Base-by-base conservation (phyloP, 2,113 vertebrate genomes). In the Takifugu flavidus region DNA sequence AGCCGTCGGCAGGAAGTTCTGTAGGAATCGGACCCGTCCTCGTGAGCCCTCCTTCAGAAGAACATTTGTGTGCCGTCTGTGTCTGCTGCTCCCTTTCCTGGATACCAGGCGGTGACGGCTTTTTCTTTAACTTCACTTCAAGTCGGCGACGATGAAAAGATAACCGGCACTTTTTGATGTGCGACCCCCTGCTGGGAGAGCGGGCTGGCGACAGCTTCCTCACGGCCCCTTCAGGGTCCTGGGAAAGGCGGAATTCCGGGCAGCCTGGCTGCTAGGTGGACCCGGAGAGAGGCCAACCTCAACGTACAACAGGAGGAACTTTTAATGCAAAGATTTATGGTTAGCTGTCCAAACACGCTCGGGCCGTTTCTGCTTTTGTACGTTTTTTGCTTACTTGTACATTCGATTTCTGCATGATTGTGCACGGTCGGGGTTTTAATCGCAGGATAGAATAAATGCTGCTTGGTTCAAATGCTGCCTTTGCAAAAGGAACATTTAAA, bases 31-130 rank as follows among this genome's bases (percentile, higher is more conserved):
- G 77, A 83, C 75, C 74, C 56, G 66, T 67, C 78, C 79, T 85
- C 84, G 75, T 75, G 83, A 20, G 20, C 20, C 20, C 20, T 20
- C 72, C 88, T 63, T 88, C 69, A 84, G 79, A 75, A 74, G 70
- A 87, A 83, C 82, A 86, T 89, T 89, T 83, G 86, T 86, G 86
- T 80, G 75, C 82, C 82, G 84, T 89, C 82, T 89, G 83, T 83
- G 79, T 73, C 77, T 82, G 74, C 70, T 75, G 78, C 77, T 87
- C 77, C 75, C 55, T 67, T 69, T 74, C 43, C 47, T 59, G 42
- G 15, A 65, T 47, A 70, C 79, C 66, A 78, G 59, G 72, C 62
- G 46, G 52, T 5, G 25, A 55, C 59, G 43, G 47, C 64, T 78
- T 75, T 52, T 52, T 72, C 47, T 69, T 62, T 55, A 57, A 65